Percentiles rank a stretch among this genome's conserved stretches.
Conservation (phyloP, 2,888 invertebrate species). For the Melikaiella ostensackeni region DNA sequence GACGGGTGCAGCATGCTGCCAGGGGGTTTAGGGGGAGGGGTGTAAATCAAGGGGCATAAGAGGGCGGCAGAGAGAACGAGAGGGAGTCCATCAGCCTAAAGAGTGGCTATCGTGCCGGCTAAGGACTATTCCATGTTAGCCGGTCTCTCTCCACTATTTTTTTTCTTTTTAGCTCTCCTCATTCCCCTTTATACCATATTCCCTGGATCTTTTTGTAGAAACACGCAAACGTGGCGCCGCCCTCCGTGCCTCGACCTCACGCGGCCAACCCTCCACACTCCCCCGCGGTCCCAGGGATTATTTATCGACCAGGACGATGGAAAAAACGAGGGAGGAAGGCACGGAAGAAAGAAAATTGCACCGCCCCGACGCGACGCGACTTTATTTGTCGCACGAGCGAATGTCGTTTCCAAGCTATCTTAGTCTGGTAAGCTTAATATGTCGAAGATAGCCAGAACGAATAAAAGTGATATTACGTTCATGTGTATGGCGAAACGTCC, state of each 20-base stretch:
- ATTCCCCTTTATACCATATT: constrained; percentile 55
- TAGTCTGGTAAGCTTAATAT: constrained; percentile 35
- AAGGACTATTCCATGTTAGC: constrained; percentile 77
- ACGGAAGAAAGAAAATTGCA: constrained; percentile 54
- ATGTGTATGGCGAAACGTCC: constrained; percentile 1
- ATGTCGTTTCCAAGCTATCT: constrained; percentile 33
- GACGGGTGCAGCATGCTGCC: constrained; percentile 27
- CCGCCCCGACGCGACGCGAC: constrained; percentile 43
- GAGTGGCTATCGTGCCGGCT: constrained; percentile 75
- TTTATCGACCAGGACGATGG: constrained; percentile 52
- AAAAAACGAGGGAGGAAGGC: constrained; percentile 43
- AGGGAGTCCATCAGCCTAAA: constrained; percentile 74
- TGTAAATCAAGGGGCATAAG: constrained; percentile 37
- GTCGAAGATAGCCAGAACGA: constrained; percentile 31
- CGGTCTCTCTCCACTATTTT: constrained; percentile 71
- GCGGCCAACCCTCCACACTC: constrained; percentile 49
- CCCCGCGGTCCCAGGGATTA: constrained; percentile 60
- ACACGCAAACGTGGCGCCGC: constrained; percentile 74
- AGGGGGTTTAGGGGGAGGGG: constrained; percentile 38
- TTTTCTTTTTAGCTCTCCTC: constrained; percentile 56
- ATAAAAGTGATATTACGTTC: constrained; percentile 35
- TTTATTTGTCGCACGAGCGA: constrained; percentile 32
- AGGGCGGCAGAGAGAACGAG: constrained; percentile 60
- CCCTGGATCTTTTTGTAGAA: constrained; percentile 64
- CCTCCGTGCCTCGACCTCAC: constrained; percentile 61